A percentile compares a stretch with the other conserved stretches of the same genome.
phyloP scores from a whole-genome alignment of 2,797 vertebrate genomes.

The Enteromius radiatus region DNA sequence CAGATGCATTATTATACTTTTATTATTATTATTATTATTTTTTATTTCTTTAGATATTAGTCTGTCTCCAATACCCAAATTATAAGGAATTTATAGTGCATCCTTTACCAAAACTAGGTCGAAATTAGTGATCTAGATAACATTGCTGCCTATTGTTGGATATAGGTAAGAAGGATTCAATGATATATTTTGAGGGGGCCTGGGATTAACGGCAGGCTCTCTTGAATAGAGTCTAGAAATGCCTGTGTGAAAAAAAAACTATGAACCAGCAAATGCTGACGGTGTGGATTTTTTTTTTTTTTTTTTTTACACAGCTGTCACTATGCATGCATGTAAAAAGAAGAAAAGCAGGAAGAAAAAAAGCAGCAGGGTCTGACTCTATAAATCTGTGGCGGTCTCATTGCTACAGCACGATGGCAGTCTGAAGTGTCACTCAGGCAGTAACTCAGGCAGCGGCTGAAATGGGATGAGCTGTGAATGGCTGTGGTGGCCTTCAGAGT shows the following conservation, averaged over 20 bases:
- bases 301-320: constrained; percentile 35
- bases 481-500: constrained; percentile 73
- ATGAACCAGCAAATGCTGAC: constrained; percentile 61
- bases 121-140: background rate
- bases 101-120: background rate
- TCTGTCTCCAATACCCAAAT: background rate
- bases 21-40: background rate
- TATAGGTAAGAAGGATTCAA: background rate
- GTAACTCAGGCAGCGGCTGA: constrained; percentile 73
- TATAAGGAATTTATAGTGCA: too few relatives aligned
- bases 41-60: background rate
- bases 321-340: constrained; percentile 19
- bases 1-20: background rate
- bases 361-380: constrained; percentile 60
- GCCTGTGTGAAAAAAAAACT: background rate
- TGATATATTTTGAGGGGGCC: background rate
- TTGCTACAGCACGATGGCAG: constrained; percentile 71
- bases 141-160: background rate
- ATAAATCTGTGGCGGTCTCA: constrained; percentile 71
- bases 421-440: constrained; percentile 60
- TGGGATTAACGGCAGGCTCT: background rate
- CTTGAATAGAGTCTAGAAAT: background rate
- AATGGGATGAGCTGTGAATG: constrained; percentile 73
- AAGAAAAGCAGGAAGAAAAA: constrained; percentile 58
- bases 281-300: constrained; percentile 61